Percentiles rank a stretch among this genome's conserved stretches.
Evolutionary conservation across 2,113 vertebrate genomes (phyloP).

Genomic region (Antennarius striatus): DNA sequence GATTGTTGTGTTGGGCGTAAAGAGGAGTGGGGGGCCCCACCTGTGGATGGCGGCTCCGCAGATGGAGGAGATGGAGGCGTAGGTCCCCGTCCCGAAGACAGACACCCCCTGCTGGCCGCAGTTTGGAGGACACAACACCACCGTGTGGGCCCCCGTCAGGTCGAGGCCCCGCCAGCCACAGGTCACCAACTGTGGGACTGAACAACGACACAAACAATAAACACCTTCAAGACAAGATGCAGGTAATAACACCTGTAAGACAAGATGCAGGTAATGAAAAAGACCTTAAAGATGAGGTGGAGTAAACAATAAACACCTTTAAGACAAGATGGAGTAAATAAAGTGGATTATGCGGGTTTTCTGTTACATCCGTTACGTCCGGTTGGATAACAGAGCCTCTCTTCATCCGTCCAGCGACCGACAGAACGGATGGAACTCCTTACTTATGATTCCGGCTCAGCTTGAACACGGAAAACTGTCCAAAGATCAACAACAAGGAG

Average conservation of each 20-base stretch:
- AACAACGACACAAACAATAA: background rate
- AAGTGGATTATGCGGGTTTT: too few species aligned
- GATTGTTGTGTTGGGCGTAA: too few species aligned
- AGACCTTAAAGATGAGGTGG: too few species aligned
- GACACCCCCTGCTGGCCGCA: conserved; percentile 82
- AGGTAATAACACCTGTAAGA: too few species aligned
- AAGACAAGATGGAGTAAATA: background rate
- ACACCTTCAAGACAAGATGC: background rate
- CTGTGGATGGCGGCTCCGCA: conserved; percentile 93
- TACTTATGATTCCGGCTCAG: conserved; percentile 19
- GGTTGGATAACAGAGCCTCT: background rate
- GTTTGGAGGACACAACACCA: conserved; percentile 86
- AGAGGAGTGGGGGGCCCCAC: conserved; percentile 39
- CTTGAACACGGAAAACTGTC: background rate
- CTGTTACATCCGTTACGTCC: background rate
- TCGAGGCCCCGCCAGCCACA: conserved; percentile 88
- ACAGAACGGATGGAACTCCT: conserved; percentile 4
- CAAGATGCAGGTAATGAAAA: too few species aligned
- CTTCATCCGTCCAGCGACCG: conserved; percentile 21
- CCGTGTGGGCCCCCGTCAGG: conserved; percentile 75
- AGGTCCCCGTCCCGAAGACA: conserved; percentile 88
- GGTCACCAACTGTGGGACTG: conserved; percentile 80
- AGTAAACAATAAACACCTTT: background rate
- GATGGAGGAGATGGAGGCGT: conserved; percentile 90
- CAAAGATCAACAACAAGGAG: background rate